These are phyloP conservation scores for Montipora cactus DNA, from an alignment of 64 coral and sea anemone species.

Conservation along the genomic window DNA sequence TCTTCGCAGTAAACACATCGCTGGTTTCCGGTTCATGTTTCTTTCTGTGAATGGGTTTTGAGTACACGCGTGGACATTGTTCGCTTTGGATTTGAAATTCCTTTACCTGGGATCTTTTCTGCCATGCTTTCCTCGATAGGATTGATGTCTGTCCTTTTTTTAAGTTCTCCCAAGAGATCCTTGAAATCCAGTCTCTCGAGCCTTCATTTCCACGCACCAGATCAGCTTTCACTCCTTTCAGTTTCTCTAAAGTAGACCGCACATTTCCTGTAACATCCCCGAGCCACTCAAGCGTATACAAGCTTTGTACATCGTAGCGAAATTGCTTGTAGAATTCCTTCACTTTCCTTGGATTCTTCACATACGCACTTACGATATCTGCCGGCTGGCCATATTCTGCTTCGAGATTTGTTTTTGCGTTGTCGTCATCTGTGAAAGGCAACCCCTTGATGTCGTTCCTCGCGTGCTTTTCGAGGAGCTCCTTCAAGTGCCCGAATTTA, in stretches of 20 bases:
- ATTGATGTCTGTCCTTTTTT: constrained; percentile 24
- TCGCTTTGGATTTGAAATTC: neutral
- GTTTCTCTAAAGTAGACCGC: too few relatives aligned
- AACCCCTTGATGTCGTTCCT: constrained; percentile 34
- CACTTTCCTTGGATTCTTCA: constrained; percentile 39
- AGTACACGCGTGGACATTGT: neutral
- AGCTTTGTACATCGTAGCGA: neutral
- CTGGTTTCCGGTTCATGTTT: constrained; percentile 7
- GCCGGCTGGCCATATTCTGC: constrained; percentile 39
- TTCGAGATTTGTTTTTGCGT: constrained; percentile 35
- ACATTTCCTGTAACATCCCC: too few relatives aligned
- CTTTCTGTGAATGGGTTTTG: neutral
- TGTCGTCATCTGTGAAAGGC: constrained; percentile 39
- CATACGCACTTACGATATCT: constrained; percentile 51
- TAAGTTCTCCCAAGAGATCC: neutral
- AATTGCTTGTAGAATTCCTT: constrained; percentile 58
- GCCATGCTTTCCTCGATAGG: neutral
- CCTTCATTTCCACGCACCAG: constrained; percentile 52
- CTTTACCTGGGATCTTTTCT: neutral
- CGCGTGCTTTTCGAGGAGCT: constrained; percentile 8
- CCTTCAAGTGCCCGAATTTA: constrained; percentile 69
- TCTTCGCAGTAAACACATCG: constrained; percentile 46
- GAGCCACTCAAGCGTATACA: too few relatives aligned
- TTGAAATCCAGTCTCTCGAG: constrained; percentile 21
- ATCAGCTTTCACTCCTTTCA: constrained; percentile 38